Base-by-base conservation (phyloP, 2,113 vertebrate genomes). In the Rhadina sibilatrix region DNA sequence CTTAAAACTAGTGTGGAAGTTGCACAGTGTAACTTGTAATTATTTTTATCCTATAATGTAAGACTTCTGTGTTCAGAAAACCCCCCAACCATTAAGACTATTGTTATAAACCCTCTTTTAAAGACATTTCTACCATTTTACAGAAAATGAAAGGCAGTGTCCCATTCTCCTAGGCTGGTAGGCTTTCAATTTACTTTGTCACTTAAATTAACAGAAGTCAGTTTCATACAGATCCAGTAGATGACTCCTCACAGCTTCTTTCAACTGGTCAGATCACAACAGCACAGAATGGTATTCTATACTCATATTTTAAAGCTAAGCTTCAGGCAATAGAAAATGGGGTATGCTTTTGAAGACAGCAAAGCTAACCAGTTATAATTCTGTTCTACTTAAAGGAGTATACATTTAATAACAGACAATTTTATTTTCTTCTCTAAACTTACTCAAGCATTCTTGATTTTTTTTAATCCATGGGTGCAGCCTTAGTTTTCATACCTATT, bases 401-500 rank as follows among this genome's bases (percentile, higher is more conserved):
- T 40, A 44, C 2, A 35, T 74, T 83, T 78, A 82, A 72, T 60
- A 91, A 71, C 18, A 25, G 53, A 82, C 24, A 28, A 87, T 77
- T 87, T 89, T 46, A 82, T 81, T 91, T 71, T 83, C 50, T 83
- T 85, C 87, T 80, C 24, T 65, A 78, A 91, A 66, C 37, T 85
- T 74, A 71, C 63, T 94, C 47, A 87, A 49, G 20, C 35, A 20
- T 35, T 50, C 49, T 59, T n/a, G 13, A 56, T 49, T 77, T 86
- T 40, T 83, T 91, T 87, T 68, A 85, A 87, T 69, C 37, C 24
- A 72, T 47, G 49, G 47, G 27, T 54, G 50, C 49, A 96, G 24
- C 27, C 42, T 68, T 75, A 35, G 37, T 76, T 85, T 88, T 91
- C 59, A 69, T 11, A 88, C 35, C 53, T 75, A 57, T 33, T 87